A percentile compares a stretch with the other conserved stretches of the same genome.
Evolutionary conservation across 2,113 vertebrate species (phyloP).

Genomic region (Gadus chalcogrammus): DNA sequence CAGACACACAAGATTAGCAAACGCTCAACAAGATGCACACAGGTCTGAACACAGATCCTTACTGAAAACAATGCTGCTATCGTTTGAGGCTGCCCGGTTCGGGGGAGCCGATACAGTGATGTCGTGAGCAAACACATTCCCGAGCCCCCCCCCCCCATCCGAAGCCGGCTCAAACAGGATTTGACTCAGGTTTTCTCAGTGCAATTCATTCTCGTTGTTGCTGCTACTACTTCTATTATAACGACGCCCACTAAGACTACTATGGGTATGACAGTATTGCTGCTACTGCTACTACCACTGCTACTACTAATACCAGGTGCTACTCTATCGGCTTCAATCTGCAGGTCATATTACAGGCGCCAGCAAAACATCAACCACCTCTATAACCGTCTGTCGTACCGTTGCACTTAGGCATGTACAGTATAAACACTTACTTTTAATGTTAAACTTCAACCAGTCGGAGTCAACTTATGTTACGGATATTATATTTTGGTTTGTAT

Average conservation of each 20-base stretch:
- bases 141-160: constrained; percentile 41
- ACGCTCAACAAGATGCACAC: neutral
- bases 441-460: constrained; percentile 16
- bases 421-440: constrained; percentile 28
- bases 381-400: constrained; percentile 19
- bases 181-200: constrained; percentile 69
- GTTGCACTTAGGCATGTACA: constrained; percentile 36
- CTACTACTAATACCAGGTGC: constrained; percentile 56
- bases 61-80: constrained; percentile 36
- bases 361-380: constrained; percentile 44
- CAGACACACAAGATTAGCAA: constrained; percentile 10
- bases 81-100: constrained; percentile 40
- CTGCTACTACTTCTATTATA: constrained; percentile 60
- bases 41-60: constrained; percentile 27
- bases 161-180: constrained; percentile 43
- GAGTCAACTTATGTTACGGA: constrained; percentile 15
- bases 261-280: constrained; percentile 42
- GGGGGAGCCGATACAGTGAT: neutral
- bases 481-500: constrained; percentile 11
- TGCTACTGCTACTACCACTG: constrained; percentile 19
- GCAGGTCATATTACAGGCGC: constrained; percentile 54
- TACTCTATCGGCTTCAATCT: constrained; percentile 54
- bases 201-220: constrained; percentile 57
- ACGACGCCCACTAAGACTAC: constrained; percentile 37
- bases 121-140: constrained; percentile 33